Evolutionary conservation across 2,113 vertebrate genomes (phyloP).

Genomic region (Siniperca knerii): DNA sequence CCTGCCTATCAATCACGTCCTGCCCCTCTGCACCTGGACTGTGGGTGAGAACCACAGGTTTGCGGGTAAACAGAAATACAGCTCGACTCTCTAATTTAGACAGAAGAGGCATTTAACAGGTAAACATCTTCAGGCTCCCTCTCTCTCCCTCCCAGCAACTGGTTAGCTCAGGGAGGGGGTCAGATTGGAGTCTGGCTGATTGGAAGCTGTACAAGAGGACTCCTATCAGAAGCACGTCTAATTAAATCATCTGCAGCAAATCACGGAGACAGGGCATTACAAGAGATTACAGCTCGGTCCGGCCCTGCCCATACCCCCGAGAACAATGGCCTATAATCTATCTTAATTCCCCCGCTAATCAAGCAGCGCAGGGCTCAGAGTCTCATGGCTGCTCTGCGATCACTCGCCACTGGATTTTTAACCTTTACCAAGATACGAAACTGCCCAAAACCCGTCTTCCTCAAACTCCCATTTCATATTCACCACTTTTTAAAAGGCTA

Average conservation of each 20-base stretch:
- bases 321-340: conserved; percentile 81
- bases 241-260: conserved; percentile 81
- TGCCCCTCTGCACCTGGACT: conserved; percentile 3
- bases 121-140: conserved; percentile 32
- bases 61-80: conserved; percentile 31
- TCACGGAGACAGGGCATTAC: conserved; percentile 76
- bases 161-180: conserved; percentile 15
- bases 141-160: neutral
- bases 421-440: conserved; percentile 15
- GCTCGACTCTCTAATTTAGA: conserved; percentile 3
- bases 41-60: neutral
- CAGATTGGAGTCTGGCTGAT: conserved; percentile 15
- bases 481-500: conserved; percentile 8
- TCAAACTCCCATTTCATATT: conserved; percentile 37
- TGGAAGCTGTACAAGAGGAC: conserved; percentile 46
- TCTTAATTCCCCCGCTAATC: conserved; percentile 80
- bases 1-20: neutral
- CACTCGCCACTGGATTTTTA: conserved; percentile 29
- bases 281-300: conserved; percentile 74
- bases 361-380: conserved; percentile 57
- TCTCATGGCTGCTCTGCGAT: conserved; percentile 13
- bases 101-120: conserved; percentile 21
- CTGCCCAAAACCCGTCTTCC: conserved; percentile 12
- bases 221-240: conserved; percentile 69
- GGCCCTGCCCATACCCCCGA: conserved; percentile 49